Evolutionary conservation across 1,140 invertebrate genomes (phyloP).

Genomic region (Drosophila varians): DNA sequence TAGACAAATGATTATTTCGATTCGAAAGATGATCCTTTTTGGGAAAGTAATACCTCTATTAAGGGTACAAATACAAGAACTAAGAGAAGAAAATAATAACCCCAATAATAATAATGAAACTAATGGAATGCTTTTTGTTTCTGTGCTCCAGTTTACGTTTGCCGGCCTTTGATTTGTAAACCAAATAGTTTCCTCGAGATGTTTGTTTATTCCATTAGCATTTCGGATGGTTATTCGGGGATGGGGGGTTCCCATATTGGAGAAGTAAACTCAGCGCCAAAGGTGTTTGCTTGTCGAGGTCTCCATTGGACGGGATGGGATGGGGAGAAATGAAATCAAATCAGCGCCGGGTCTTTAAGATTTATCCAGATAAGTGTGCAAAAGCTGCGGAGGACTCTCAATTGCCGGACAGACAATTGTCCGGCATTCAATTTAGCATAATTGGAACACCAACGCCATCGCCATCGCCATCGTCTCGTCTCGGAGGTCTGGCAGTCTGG

Average conservation of each 20-base stretch:
- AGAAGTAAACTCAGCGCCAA: not conserved
- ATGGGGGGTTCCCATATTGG: too few species aligned
- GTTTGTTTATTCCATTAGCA: conserved; percentile 77
- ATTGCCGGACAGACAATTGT: conserved; percentile 39
- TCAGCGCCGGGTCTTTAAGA: not conserved
- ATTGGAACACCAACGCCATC: not conserved
- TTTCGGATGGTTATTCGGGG: conserved; percentile 3
- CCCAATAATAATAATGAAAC: not conserved
- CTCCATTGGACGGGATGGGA: too few species aligned
- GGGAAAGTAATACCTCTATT: too few species aligned
- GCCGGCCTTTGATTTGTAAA: conserved; percentile 55
- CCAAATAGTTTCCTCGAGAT: conserved; percentile 67
- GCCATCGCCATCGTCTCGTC: conserved; percentile 30
- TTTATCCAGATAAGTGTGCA: not conserved
- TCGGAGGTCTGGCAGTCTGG: conserved; percentile 1
- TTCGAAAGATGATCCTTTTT: too few species aligned
- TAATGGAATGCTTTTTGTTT: conserved; percentile 10
- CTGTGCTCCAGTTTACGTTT: conserved; percentile 30
- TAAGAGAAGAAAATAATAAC: too few species aligned
- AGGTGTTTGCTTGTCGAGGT: not conserved
- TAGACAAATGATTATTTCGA: too few species aligned
- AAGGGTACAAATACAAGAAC: not conserved
- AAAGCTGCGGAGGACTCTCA: not conserved
- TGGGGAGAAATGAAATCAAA: not conserved
- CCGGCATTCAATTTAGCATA: conserved; percentile 50